phyloP scores from a whole-genome alignment of 2,113 vertebrate genomes.

The Pardalotus punctatus region DNA sequence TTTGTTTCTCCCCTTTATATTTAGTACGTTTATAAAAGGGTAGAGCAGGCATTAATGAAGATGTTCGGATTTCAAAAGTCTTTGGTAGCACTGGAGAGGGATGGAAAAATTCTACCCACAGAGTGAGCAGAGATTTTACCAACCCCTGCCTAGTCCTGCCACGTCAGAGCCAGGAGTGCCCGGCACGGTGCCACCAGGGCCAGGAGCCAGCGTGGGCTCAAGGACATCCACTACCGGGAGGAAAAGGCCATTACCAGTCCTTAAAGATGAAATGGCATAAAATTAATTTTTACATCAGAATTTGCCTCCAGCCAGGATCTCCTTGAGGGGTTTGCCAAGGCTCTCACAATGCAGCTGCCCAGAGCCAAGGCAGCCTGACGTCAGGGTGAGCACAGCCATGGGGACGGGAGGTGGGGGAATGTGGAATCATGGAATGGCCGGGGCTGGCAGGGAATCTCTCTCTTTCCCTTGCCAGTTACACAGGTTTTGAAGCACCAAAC shows the following conservation, averaged over 20 bases:
- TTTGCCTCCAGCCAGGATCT: background rate
- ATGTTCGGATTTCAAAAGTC: background rate
- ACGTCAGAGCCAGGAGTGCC: fast-evolving
- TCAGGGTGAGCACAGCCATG: background rate
- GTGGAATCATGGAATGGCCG: fast-evolving
- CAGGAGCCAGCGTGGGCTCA: background rate
- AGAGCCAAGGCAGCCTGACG: background rate
- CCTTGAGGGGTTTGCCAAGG: background rate
- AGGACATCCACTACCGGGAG: background rate
- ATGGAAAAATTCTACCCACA: background rate
- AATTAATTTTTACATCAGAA: fast-evolving
- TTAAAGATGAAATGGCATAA: background rate
- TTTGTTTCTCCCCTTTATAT: constrained; percentile 45
- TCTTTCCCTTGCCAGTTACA: background rate
- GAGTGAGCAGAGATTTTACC: background rate
- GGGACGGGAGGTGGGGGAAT: fast-evolving
- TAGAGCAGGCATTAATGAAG: constrained; percentile 23
- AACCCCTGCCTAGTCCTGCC: background rate
- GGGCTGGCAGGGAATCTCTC: background rate
- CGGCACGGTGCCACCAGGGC: background rate
- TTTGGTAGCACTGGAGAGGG: background rate
- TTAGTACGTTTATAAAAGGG: constrained; percentile 2
- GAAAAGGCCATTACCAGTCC: fast-evolving
- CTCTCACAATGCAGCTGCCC: fast-evolving
- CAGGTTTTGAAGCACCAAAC: background rate